phyloP scores from a whole-genome alignment of 2,888 invertebrate species.

The Caenorhabditis sp. region DNA sequence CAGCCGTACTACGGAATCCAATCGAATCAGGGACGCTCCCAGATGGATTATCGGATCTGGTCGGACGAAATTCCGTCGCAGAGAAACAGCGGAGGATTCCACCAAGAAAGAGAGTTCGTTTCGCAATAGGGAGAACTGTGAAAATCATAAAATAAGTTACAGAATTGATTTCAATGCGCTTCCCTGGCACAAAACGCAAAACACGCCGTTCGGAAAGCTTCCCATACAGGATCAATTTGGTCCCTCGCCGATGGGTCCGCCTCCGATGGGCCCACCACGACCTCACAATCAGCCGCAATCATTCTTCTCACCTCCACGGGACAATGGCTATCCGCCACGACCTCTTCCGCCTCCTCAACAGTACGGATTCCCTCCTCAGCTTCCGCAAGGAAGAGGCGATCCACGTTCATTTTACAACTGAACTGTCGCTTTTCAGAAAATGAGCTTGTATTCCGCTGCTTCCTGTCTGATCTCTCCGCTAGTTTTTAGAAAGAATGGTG shows the following conservation, averaged over 20 bases:
- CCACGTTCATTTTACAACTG: slow-evolving; percentile 34
- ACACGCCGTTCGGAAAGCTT: slow-evolving; percentile 40
- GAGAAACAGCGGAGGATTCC: no score
- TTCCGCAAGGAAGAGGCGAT: background rate
- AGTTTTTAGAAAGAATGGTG: no score
- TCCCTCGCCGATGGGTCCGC: background rate
- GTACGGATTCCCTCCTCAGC: background rate
- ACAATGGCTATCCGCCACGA: background rate
- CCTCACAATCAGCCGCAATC: background rate
- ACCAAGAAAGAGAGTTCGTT: background rate
- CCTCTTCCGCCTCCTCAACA: slow-evolving; percentile 13
- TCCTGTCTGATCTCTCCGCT: no score
- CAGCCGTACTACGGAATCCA: background rate
- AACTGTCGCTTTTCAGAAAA: background rate
- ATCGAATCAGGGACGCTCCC: no score
- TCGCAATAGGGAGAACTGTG: background rate
- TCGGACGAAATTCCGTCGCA: no score
- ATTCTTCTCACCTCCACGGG: background rate
- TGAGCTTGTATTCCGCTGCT: no score
- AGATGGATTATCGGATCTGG: background rate
- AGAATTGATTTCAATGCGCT: background rate
- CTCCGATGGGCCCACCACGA: background rate
- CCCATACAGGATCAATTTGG: slow-evolving; percentile 26
- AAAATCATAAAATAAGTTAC: background rate
- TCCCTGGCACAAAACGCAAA: slow-evolving; percentile 38